phyloP scores from a whole-genome alignment of 1,140 invertebrate genomes.

The Oryzaephilus surinamensis region DNA sequence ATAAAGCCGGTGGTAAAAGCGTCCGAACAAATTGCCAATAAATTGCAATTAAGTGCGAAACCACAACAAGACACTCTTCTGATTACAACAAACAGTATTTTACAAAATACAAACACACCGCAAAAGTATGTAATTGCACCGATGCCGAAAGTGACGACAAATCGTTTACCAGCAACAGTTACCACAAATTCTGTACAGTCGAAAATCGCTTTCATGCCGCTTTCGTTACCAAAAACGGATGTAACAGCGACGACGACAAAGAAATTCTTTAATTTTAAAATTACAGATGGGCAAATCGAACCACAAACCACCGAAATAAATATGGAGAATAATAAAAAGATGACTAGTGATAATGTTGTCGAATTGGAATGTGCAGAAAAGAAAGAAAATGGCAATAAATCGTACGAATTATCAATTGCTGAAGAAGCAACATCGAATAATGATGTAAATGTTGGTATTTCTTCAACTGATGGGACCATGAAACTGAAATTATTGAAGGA shows the following conservation, averaged over 20 bases:
- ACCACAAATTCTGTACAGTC: conserved; percentile 36
- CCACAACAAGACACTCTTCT: background rate
- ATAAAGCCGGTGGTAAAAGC: conserved; percentile 26
- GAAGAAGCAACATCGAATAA: conserved; percentile 27
- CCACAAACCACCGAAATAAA: background rate
- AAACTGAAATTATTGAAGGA: conserved; percentile 1
- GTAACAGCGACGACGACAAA: conserved; percentile 31
- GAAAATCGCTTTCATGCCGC: conserved; percentile 42
- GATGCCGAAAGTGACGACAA: conserved; percentile 43
- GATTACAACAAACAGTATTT: background rate
- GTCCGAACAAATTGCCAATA: conserved; percentile 6
- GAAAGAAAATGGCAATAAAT: conserved; percentile 23
- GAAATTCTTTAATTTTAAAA: conserved; percentile 45
- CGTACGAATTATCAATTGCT: conserved; percentile 29
- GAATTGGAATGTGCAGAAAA: conserved; percentile 21
- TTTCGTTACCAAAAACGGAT: conserved; percentile 31
- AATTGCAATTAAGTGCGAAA: background rate
- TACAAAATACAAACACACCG: background rate
- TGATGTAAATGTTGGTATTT: conserved; percentile 16
- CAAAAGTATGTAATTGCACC: conserved; percentile 33
- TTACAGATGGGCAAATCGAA: conserved; percentile 39
- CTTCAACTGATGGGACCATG: conserved; percentile 8
- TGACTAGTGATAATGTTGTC: conserved; percentile 17
- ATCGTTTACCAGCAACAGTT: conserved; percentile 35
- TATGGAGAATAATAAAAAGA: conserved; percentile 12